These are phyloP conservation scores for Eilema depressum DNA, from an alignment of 2,888 invertebrate genomes.

Conservation along the genomic window DNA sequence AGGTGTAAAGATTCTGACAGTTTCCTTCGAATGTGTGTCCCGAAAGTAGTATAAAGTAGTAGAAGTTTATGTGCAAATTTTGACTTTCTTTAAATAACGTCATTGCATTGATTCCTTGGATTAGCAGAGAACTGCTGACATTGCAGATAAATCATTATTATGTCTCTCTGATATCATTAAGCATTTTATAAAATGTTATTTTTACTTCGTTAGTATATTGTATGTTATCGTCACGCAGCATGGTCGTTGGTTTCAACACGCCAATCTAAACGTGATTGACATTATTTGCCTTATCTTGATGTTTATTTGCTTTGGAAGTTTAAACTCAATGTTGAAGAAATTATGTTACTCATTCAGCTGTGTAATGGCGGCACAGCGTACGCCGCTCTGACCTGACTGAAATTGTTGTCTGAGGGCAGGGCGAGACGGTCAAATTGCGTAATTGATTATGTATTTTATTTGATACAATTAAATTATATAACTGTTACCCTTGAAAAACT, in stretches of 20 bases:
- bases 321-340: constrained; percentile 1
- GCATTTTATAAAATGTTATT: neutral
- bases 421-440: neutral
- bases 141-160: neutral
- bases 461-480: neutral
- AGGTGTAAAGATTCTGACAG: too few relatives aligned
- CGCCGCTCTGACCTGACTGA: neutral
- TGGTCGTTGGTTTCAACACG: constrained; percentile 31
- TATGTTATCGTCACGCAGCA: constrained; percentile 42
- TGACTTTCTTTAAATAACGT: neutral
- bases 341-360: constrained; percentile 12
- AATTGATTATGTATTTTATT: neutral
- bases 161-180: neutral
- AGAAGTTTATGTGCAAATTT: neutral
- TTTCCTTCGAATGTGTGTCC: neutral
- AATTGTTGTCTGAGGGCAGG: neutral
- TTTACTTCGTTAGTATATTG: neutral
- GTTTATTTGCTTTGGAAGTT: constrained; percentile 18
- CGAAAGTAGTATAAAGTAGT: neutral
- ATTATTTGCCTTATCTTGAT: constrained; percentile 39
- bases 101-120: neutral
- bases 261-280: constrained; percentile 42
- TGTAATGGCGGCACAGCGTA: neutral
- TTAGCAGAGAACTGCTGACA: neutral
- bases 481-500: neutral